Evolutionary conservation across 2,888 invertebrate genomes (phyloP).

Genomic region (Stenotaenia linearis): DNA sequence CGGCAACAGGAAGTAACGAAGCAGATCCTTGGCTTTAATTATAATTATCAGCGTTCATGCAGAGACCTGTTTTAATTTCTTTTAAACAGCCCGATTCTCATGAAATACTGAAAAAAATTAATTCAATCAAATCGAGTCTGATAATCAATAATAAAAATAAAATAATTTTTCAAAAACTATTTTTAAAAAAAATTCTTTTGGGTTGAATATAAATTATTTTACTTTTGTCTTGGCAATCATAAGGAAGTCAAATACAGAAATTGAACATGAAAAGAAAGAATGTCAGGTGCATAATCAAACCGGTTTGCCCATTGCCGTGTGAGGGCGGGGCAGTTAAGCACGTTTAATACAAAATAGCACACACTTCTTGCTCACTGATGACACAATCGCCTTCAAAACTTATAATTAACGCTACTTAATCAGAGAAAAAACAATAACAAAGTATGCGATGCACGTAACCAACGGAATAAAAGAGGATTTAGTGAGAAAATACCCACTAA

Average conservation of each 20-base stretch:
- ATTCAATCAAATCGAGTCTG: background rate
- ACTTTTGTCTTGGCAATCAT: background rate
- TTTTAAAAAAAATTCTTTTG: too few species aligned
- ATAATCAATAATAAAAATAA: background rate
- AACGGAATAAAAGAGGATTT: background rate
- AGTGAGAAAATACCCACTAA: background rate
- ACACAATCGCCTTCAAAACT: background rate
- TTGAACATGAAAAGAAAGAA: background rate
- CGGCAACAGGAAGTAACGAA: background rate
- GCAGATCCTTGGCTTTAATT: background rate
- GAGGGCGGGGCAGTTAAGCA: background rate
- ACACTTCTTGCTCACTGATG: background rate
- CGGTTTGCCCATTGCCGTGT: background rate
- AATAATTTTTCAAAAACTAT: background rate
- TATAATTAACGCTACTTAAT: background rate
- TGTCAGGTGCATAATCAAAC: background rate
- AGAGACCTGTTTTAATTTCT: background rate
- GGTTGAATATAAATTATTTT: background rate
- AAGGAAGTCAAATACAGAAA: background rate
- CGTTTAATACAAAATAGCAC: background rate
- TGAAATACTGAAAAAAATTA: background rate
- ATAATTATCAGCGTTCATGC: background rate
- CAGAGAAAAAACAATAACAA: background rate
- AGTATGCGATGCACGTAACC: background rate
- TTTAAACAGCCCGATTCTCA: background rate